Evolutionary conservation across 2,888 invertebrate genomes (phyloP), one percentile per base, ranked within the genome.

Genomic region (Trileptium ribeirensis): DNA sequence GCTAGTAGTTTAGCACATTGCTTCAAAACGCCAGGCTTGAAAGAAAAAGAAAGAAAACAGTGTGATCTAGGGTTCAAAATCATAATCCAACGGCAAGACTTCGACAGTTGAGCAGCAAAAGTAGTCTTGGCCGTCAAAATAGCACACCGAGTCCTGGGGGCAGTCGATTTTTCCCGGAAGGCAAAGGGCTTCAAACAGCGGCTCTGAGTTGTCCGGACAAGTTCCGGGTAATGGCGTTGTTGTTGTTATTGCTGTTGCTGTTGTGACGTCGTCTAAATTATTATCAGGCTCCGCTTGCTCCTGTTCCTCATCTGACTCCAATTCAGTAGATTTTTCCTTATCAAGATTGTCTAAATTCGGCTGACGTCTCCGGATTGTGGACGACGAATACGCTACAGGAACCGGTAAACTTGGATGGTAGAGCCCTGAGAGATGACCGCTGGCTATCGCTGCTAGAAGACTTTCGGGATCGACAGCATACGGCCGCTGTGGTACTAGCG

Each of bases 71-170:
- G n/a, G n/a, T n/a, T n/a, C n/a, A n/a, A n/a, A n/a, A n/a, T n/a
- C n/a, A n/a, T n/a, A n/a, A n/a, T n/a, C n/a, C n/a, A n/a, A n/a
- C n/a, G n/a, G n/a, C n/a, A n/a, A n/a, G n/a, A n/a, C n/a, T n/a
- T n/a, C n/a, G n/a, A n/a, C n/a, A n/a, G n/a, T n/a, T n/a, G n/a
- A n/a, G n/a, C 77, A 75, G 39, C 77, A 75, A 39, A 38, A 75
- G 38, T 34, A 75, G 37, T 75, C 39, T 24, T 38, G 38, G n/a
- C 77, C 77, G n/a, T 75, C 39, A 39, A 75, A 75, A 75, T 75
- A 39, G 77, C 77, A 75, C 34, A 36, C 36, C 38, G 77, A 29
- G 8, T n/a, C 36, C 15, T 36, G 33, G n/a, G 77, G 77, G 37
- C 77, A 75, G 3, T 75, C 77, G n/a, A 39, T n/a, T 2, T n/a